These are phyloP conservation scores for Aythya baeri DNA, from an alignment of 2,113 vertebrate species.

Conservation along the genomic window DNA sequence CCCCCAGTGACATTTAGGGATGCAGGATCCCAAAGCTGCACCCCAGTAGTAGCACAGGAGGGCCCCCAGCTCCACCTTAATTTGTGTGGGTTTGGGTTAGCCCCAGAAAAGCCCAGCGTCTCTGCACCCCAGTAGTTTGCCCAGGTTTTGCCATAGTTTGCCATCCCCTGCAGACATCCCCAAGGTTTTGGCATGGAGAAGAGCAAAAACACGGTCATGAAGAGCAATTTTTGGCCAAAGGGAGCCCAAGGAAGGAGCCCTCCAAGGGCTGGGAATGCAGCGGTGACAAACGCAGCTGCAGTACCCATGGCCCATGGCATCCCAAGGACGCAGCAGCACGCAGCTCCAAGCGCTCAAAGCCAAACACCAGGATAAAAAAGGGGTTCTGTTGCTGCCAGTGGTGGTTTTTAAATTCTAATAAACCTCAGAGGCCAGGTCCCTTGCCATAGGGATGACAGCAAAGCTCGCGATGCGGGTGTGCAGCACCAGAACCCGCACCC, in stretches of 20 bases:
- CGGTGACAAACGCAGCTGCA: background rate
- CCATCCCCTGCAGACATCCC: background rate
- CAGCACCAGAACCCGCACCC: background rate
- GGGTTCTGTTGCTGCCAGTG: no score
- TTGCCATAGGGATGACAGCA: background rate
- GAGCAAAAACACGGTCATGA: background rate
- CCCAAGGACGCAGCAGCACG: background rate
- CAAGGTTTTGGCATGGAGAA: accelerated
- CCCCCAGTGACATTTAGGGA: accelerated
- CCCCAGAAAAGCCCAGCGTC: background rate
- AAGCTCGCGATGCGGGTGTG: background rate
- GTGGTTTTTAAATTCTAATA: background rate
- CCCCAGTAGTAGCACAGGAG: background rate
- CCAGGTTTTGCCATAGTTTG: background rate
- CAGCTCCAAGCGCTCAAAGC: background rate
- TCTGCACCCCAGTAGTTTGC: accelerated
- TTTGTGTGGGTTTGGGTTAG: background rate
- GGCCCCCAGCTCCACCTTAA: background rate
- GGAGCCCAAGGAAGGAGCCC: background rate
- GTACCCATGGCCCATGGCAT: background rate
- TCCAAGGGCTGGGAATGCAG: background rate
- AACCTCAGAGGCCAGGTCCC: background rate
- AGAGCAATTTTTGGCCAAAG: background rate
- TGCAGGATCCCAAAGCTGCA: background rate
- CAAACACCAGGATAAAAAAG: background rate